These are phyloP conservation scores for Xyrichtys novacula DNA, from an alignment of 2,797 vertebrate genomes.

Conservation along the genomic window DNA sequence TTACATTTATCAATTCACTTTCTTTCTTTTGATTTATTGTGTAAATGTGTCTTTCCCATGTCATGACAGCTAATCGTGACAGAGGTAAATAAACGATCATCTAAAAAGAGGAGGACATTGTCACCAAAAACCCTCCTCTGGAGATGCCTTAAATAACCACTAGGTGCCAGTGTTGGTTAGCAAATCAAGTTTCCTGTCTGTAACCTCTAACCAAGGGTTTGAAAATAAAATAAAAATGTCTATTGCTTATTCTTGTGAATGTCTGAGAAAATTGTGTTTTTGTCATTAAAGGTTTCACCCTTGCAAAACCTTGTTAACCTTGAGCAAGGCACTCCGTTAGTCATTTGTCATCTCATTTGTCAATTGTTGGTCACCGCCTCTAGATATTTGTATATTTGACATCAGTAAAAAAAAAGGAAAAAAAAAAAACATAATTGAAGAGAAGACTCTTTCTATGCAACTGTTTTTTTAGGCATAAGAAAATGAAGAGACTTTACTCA, in stretches of 20 bases:
- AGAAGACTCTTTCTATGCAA: neutral
- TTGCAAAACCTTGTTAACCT: neutral
- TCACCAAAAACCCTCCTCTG: neutral
- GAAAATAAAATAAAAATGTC: no score
- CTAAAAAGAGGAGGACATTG: neutral
- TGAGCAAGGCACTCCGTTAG: neutral
- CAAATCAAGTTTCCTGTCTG: constrained; percentile 2
- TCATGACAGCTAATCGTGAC: no score
- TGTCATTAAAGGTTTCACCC: neutral
- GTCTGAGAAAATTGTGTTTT: no score
- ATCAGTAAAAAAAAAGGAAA: constrained; percentile 15
- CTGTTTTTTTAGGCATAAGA: no score
- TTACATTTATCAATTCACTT: no score
- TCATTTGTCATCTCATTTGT: constrained; percentile 8
- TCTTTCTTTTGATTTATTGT: no score
- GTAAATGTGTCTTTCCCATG: no score
- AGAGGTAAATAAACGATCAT: neutral
- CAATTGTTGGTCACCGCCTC: neutral
- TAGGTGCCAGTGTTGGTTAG: constrained; percentile 68
- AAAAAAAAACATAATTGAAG: neutral
- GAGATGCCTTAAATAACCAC: constrained; percentile 39
- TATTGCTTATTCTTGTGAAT: no score
- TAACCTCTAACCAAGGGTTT: neutral
- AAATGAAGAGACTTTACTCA: no score
- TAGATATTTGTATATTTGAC: neutral